phyloP scores from a whole-genome alignment of 2,888 invertebrate species.

The Drosophila demipolita region DNA sequence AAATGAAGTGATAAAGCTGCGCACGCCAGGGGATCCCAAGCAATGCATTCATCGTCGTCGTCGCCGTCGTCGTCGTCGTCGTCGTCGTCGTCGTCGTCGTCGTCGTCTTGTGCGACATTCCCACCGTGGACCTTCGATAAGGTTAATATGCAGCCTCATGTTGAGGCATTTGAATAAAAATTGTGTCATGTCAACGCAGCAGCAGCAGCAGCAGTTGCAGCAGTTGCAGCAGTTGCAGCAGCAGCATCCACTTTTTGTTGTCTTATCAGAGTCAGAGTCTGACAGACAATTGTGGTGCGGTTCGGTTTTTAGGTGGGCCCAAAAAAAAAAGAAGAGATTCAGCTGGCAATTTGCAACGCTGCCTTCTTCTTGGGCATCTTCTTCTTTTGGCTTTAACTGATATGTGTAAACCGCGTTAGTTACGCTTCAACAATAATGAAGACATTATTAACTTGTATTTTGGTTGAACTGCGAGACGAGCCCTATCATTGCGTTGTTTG shows the following conservation, averaged over 20 bases:
- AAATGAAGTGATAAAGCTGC: constrained; percentile 82
- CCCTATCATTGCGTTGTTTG: constrained; percentile 41
- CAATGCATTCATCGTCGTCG: constrained; percentile 5
- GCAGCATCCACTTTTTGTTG: constrained; percentile 37
- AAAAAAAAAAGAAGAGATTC: constrained; percentile 9
- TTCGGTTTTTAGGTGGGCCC: constrained; percentile 50
- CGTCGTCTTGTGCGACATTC: constrained; percentile 76
- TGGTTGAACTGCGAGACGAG: constrained; percentile 55
- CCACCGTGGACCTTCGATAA: constrained; percentile 64
- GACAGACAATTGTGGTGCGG: constrained; percentile 56
- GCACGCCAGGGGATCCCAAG: constrained; percentile 69
- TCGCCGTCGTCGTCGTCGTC: constrained; percentile 12
- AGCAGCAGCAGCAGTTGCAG: constrained; percentile 6
- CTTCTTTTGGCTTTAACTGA: constrained; percentile 70
- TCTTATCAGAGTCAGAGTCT: constrained; percentile 62
- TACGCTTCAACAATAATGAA: constrained; percentile 84
- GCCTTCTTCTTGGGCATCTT: constrained; percentile 28
- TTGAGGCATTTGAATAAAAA: constrained; percentile 79
- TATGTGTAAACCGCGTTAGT: constrained; percentile 84
- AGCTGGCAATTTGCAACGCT: constrained; percentile 38
- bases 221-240: background rate
- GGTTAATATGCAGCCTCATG: constrained; percentile 73
- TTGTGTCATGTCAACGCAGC: constrained; percentile 73
- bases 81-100: constrained; percentile 20
- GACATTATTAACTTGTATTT: constrained; percentile 83